Evolutionary conservation across 2,888 invertebrate genomes (phyloP), one percentile per base, ranked within the genome.

Genomic region (Biston betularia): DNA sequence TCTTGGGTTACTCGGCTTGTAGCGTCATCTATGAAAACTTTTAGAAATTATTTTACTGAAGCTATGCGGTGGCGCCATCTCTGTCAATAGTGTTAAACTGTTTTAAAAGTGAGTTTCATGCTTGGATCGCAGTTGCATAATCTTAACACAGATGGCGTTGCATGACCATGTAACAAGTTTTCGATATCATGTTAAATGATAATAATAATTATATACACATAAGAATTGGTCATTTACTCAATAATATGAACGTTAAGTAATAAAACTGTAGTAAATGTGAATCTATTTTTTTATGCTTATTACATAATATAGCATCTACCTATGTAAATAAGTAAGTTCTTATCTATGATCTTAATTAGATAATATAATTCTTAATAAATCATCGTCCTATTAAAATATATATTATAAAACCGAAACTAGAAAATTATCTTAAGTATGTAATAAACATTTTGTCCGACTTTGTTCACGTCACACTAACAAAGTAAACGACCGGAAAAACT

Each of bases 61-160:
- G 11, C 46, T 15, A 2, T 4, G 53, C 53, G 68, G 60, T 72
- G 74, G 60, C 74, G 74, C 72, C 74, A 72, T 72, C 74, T 74
- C 38, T 68, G 24, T 6, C 10, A 15, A 8, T n/a, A 35, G 6
- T 10, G 0, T n/a, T 8, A 45, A 55, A 70, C 70, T 54, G 35
- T 15, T 42, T 48, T 15, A 9, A 49, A n/a, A 45, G n/a, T 38
- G 10, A n/a, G 33, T 42, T 12, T 40, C 6, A 6, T 4, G 24
- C 24, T n/a, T 38, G 42, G 0, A 6, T 40, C 15, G 14, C 63
- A 67, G 64, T 74, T 49, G 9, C 5, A 9, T 2, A 0, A 1
- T 15, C 8, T 44, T 63, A 6, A 9, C 49, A 67, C 24, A 74
- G 74, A 67, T 72, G 72, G 72, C 74, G 70, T 63, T 70, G 55